A percentile compares a stretch with the other conserved stretches of the same genome.
Evolutionary conservation across 2,113 vertebrate genomes (phyloP).

Genomic region (Dipodomys ordii): DNA sequence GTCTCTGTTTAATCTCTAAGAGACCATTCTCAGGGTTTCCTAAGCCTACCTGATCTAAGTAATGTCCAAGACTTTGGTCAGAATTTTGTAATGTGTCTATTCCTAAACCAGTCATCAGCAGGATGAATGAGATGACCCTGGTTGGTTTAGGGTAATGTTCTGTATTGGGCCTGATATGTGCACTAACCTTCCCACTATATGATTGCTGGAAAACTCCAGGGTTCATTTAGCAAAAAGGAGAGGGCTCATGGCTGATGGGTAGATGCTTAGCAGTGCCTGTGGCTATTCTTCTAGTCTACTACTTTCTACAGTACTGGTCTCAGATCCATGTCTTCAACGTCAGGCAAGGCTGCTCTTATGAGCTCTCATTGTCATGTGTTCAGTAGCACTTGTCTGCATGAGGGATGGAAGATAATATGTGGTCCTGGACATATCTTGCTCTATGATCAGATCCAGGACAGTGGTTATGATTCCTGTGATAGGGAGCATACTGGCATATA

Average conservation of each 20-base stretch:
- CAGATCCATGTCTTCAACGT: background rate
- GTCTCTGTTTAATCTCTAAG: constrained; percentile 9
- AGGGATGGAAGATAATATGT: background rate
- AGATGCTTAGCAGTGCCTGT: background rate
- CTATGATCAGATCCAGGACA: background rate
- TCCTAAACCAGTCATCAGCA: background rate
- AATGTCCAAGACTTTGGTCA: background rate
- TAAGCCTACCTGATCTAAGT: background rate
- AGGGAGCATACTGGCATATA: background rate
- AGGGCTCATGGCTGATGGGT: background rate
- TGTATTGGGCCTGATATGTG: background rate
- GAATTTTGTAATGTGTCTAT: background rate
- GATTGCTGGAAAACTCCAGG: background rate
- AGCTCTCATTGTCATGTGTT: background rate
- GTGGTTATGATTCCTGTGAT: background rate
- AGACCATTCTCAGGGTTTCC: background rate
- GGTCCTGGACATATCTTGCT: background rate
- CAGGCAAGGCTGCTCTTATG: background rate
- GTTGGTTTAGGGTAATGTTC: constrained; percentile 23
- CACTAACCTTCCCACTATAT: background rate
- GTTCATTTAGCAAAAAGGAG: background rate
- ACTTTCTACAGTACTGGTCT: background rate
- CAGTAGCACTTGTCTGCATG: background rate
- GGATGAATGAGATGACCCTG: background rate
- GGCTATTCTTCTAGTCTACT: background rate